These are phyloP conservation scores for Hyposmocoma kahamanoa DNA, from an alignment of 1,140 invertebrate genomes.

Conservation along the genomic window DNA sequence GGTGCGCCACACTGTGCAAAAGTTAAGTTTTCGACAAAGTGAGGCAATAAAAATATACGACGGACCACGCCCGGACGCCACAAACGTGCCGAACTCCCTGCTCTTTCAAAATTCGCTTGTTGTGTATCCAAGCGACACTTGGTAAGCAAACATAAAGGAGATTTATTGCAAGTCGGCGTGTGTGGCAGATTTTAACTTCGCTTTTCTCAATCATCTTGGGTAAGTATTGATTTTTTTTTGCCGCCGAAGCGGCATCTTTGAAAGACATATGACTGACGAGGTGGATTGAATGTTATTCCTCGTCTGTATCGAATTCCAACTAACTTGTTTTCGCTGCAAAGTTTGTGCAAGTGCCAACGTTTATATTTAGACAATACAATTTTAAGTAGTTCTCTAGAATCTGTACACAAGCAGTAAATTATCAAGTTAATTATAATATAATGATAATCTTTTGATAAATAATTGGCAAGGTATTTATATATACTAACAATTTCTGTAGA, in stretches of 20 bases:
- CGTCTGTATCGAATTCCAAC: no score
- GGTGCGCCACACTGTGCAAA: conserved; percentile 28
- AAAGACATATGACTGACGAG: conserved; percentile 1
- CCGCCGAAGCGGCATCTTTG: background rate
- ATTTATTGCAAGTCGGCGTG: conserved; percentile 50
- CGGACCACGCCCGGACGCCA: conserved; percentile 28
- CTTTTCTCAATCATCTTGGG: background rate
- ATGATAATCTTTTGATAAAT: no score
- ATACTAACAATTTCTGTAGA: no score
- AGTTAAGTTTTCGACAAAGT: conserved; percentile 38
- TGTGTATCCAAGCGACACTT: conserved; percentile 50
- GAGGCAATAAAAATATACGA: conserved; percentile 48
- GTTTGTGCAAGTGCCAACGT: no score
- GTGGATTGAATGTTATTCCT: no score
- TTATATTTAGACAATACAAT: no score
- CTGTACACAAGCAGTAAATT: no score
- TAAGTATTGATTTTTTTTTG: conserved; percentile 8
- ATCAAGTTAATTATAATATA: no score
- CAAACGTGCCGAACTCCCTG: conserved; percentile 25
- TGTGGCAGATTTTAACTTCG: conserved; percentile 14
- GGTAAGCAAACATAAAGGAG: conserved; percentile 51
- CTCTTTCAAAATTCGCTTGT: conserved; percentile 33
- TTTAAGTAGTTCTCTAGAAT: no score
- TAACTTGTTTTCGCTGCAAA: no score
- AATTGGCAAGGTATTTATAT: no score